Conservation (phyloP, 1,140 invertebrate genomes). For the Megathymus violae region DNA sequence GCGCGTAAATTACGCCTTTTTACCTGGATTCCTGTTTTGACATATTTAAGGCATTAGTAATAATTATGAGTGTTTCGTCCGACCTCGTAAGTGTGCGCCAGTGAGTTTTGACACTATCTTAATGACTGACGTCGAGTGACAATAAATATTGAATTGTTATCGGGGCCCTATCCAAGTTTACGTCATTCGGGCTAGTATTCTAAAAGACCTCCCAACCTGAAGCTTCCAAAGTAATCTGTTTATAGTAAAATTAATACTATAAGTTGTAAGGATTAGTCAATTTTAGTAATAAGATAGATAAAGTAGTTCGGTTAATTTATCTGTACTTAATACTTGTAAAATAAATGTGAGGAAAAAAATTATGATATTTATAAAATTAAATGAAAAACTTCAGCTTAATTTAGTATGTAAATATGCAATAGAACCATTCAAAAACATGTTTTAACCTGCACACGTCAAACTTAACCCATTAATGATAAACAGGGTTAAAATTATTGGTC, state of each 20-base stretch:
- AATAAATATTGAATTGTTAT: conserved; percentile 82
- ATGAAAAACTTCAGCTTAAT: too few relatives aligned
- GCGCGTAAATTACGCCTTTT: conserved; percentile 83
- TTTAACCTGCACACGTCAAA: too few relatives aligned
- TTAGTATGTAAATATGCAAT: too few relatives aligned
- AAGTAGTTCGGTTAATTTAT: too few relatives aligned
- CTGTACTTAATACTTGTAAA: too few relatives aligned
- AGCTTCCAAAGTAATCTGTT: conserved; percentile 20
- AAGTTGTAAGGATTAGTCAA: too few relatives aligned
- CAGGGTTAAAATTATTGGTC: background rate
- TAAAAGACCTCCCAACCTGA: conserved; percentile 72
- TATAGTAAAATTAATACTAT: background rate
- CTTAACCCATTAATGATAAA: background rate
- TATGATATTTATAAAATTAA: too few relatives aligned
- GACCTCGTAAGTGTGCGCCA: conserved; percentile 69
- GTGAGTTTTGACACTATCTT: conserved; percentile 83
- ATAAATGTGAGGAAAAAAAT: too few relatives aligned
- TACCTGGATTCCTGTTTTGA: conserved; percentile 84
- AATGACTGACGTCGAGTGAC: conserved; percentile 80
- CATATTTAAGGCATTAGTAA: conserved; percentile 84
- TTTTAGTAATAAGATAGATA: too few relatives aligned
- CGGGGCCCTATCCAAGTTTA: conserved; percentile 63
- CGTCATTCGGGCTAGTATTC: conserved; percentile 59
- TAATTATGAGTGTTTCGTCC: conserved; percentile 80
- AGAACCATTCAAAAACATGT: too few relatives aligned